phyloP scores from a whole-genome alignment of 2,113 vertebrate genomes.

The Marcusenius ussheri region DNA sequence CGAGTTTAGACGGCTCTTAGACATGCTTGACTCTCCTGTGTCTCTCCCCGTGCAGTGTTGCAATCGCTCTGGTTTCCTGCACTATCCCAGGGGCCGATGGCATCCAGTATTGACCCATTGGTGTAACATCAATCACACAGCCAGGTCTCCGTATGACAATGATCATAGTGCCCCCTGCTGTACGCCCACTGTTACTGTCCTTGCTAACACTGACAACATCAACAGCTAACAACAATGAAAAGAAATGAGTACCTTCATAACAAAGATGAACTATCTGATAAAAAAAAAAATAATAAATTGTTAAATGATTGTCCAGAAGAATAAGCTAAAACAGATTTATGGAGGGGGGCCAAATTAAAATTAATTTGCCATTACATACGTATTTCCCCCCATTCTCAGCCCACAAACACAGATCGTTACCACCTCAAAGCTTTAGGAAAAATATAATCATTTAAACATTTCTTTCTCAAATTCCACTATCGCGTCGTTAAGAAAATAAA shows the following conservation, averaged over 20 bases:
- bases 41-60: neutral
- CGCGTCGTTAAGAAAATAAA: constrained; percentile 50
- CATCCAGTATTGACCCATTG: neutral
- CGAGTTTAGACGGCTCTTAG: neutral
- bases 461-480: constrained; percentile 34
- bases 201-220: neutral
- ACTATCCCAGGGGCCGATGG: neutral
- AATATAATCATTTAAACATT: constrained; percentile 25
- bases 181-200: neutral
- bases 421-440: constrained; percentile 25
- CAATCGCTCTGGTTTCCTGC: neutral
- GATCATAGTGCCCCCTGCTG: neutral
- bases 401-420: constrained; percentile 21
- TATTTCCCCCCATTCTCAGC: constrained; percentile 1
- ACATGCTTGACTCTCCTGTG: neutral
- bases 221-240: neutral
- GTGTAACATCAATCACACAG: neutral
- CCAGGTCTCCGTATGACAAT: neutral
- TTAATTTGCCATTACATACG: neutral
- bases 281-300: constrained; percentile 24
- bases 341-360: constrained; percentile 9
- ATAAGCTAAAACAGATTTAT: constrained; percentile 32
- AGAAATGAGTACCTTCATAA: neutral
- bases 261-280: neutral
- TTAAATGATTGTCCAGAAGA: constrained; percentile 45